Base-by-base conservation (phyloP, 2,888 invertebrate species). In the Pteria penguin region DNA sequence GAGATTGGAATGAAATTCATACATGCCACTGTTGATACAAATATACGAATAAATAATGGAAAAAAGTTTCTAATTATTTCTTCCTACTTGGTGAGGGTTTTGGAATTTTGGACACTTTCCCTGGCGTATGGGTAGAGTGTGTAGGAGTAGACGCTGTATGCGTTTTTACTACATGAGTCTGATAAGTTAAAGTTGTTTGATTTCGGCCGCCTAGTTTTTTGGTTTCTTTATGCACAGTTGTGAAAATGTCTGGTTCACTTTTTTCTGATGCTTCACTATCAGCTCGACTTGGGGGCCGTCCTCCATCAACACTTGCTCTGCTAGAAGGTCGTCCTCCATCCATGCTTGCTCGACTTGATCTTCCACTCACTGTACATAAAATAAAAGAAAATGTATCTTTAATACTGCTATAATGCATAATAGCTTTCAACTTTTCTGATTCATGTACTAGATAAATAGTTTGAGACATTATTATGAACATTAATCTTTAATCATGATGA, bases 221-320 rank as follows among this genome's bases (percentile, higher is more conserved):
- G 2, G 87, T 87, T 72, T 90, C 90, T 36, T 86, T 85, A 73
- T 90, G 89, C 65, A 90, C 83, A n/a, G 90, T 89, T n/a, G 90
- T 90, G 81, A 82, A 90, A 26, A 90, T 86, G 72, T 91, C 90
- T 18, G 90, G 88, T 78, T 89, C 87, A 71, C 84, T 84, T 8
- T 84, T 74, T 67, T 89, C 89, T 14, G 88, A 88, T 4, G 84
- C 82, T 90, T 96, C 97, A 61, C 98, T 98, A 83, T 97, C 97
- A 90, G 97, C 97, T 86, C 97, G 95, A 84, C 97, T 97, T 27
- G 97, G 96, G 82, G 98, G 97, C 92, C 97, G 97, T 45, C 11
- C 45, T 82, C 93, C 93, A 22, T 86, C 85, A 26, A 85, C 86
- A 63, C 85, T 85, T 52, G 85, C 82, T 60, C 78, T 36, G 76